phyloP scores from a whole-genome alignment of 2,797 vertebrate species.

The Galagoides demidoff region DNA sequence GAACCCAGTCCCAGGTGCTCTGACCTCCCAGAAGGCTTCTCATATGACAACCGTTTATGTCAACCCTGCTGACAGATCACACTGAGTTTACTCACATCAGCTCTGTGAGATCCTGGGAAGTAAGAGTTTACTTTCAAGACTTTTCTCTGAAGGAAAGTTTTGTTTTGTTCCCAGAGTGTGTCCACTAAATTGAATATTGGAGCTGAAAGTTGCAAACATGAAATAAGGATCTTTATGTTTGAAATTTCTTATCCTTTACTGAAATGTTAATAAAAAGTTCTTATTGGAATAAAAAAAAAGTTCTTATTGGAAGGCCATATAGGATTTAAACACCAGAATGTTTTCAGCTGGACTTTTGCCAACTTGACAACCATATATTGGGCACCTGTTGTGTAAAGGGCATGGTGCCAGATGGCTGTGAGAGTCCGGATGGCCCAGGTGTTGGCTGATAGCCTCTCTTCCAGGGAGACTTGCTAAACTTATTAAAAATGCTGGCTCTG shows the following conservation, averaged over 20 bases:
- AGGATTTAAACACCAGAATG: neutral
- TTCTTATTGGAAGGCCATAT: neutral
- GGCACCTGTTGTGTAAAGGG: neutral
- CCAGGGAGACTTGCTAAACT: neutral
- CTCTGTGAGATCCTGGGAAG: neutral
- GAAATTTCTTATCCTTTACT: neutral
- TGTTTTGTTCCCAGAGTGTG: neutral
- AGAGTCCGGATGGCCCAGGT: neutral
- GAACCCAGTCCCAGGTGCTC: neutral
- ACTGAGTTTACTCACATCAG: neutral
- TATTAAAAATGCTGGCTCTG: neutral
- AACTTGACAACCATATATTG: neutral
- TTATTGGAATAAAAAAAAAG: neutral
- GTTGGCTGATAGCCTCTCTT: neutral
- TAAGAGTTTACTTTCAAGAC: neutral
- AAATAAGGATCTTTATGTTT: neutral
- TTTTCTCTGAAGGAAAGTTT: neutral
- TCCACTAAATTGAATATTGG: neutral
- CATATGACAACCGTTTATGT: neutral
- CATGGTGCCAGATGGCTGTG: fast-evolving
- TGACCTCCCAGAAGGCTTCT: neutral
- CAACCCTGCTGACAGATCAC: neutral
- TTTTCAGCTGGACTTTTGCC: neutral
- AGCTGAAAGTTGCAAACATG: neutral
- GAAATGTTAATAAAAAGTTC: neutral